Percentiles rank a stretch among this genome's conserved stretches.
These are phyloP conservation scores for Aphrophora alni DNA, from an alignment of 2,888 invertebrate genomes.

Conservation along the genomic window DNA sequence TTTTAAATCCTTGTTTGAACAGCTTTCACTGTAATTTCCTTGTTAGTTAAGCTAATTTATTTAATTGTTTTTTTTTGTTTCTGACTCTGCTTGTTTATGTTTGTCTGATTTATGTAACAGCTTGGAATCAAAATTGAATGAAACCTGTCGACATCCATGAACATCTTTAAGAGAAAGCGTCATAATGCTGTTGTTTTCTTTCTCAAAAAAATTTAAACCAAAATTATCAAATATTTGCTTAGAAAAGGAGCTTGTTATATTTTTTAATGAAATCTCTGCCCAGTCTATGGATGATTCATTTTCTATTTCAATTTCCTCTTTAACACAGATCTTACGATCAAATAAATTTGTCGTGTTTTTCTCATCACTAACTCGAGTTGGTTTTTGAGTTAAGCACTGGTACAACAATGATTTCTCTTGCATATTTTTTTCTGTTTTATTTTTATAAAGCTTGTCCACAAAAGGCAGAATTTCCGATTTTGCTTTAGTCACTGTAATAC, in stretches of 20 bases:
- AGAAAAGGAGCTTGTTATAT: background rate
- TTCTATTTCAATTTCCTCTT: background rate
- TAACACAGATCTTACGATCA: background rate
- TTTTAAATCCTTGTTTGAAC: too few species aligned
- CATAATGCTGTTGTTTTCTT: background rate
- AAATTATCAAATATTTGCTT: background rate
- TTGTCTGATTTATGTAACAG: background rate
- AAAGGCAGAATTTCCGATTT: background rate
- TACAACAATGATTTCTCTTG: background rate
- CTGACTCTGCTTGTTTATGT: background rate
- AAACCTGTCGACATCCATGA: background rate
- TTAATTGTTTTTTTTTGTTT: background rate
- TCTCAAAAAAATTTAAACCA: background rate
- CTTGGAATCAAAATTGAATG: background rate
- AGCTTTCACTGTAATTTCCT: too few species aligned
- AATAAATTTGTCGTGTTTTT: background rate
- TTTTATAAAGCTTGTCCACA: background rate
- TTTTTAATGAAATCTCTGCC: background rate
- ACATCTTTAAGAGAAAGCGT: background rate
- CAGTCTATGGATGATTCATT: background rate
- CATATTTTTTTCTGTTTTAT: background rate
- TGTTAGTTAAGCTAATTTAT: background rate
- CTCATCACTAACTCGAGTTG: background rate
- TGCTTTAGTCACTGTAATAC: background rate
- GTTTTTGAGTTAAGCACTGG: background rate